A percentile compares a stretch with the other conserved stretches of the same genome.
These are phyloP conservation scores for Mirza zaza DNA, from an alignment of 2,113 vertebrate genomes.

Conservation along the genomic window DNA sequence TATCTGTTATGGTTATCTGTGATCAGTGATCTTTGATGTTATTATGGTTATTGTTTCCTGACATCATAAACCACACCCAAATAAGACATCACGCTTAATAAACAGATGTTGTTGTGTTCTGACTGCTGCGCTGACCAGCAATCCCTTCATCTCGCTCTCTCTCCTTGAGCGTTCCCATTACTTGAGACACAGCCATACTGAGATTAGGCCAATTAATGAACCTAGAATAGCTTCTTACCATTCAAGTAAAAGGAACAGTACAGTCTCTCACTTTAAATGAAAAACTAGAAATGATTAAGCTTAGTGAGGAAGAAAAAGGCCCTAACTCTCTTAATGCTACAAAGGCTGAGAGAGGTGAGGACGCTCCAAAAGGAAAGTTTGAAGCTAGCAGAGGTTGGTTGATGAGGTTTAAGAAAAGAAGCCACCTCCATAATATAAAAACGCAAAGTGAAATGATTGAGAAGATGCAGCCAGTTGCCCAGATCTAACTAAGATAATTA, in stretches of 20 bases:
- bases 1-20: not conserved
- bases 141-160: not conserved
- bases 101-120: not conserved
- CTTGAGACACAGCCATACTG: not conserved
- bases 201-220: not conserved
- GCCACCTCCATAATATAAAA: not conserved
- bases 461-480: not conserved
- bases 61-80: not conserved
- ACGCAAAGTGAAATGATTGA: not conserved
- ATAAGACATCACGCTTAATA: not conserved
- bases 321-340: not conserved
- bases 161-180: not conserved
- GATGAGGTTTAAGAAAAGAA: not conserved
- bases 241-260: not conserved
- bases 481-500: not conserved
- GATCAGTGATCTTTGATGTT: not conserved
- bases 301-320: not conserved
- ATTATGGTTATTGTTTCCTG: not conserved
- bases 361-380: not conserved
- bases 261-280: not conserved
- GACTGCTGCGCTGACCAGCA: not conserved
- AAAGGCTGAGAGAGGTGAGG: not conserved
- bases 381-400: not conserved
- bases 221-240: not conserved
- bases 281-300: not conserved